Base-by-base conservation (phyloP, 2,113 vertebrate genomes). In the Glaucomys volans region DNA sequence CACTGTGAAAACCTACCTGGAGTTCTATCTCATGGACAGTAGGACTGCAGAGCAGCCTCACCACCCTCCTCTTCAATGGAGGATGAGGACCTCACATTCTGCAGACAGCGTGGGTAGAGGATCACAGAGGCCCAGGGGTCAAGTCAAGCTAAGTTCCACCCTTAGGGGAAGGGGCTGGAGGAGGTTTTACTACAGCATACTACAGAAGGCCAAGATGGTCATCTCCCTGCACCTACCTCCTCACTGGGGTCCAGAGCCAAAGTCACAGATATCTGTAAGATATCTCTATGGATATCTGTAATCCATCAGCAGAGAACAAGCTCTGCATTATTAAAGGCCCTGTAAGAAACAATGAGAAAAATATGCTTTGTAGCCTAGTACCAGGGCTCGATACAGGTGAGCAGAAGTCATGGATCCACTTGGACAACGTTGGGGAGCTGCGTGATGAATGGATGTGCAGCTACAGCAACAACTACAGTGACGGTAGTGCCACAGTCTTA, bases 371-470 rank as follows among this genome's bases (percentile, higher is more conserved):
- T 14, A 47, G 62, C n/a, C 42, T 92, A 16, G 28, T 32, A 16
- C 7, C 50, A 59, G 42, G 26, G 30, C 6, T 26, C 10, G 32
- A 71, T 52, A 47, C 2, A 2, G 14, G 3, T 18, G 35, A 95
- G 59, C 71, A 17, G 10, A 74, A 85, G 6, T 13, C 18, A 2
- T 8, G 17, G 5, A 28, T 52, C 30, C 57, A 26, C 24, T 67
- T 17, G 14, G 32, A 74, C 30, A 16, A 54, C 10, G 10, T 4
- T 14, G 2, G 47, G 4, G 28, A 72, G 12, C 7, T 86, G 20
- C 10, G 10, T 42, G 18, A 50, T 52, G 6, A 35, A 8, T 52
- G 16, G 20, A 24, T 0, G 0, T 0, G 0, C 8, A 90, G 77
- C 42, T 62, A 30, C 2, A 32, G 57, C 18, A 77, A 26, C 40